Conservation (phyloP, 1,140 invertebrate species). For the Stegodyphus dumicola region DNA sequence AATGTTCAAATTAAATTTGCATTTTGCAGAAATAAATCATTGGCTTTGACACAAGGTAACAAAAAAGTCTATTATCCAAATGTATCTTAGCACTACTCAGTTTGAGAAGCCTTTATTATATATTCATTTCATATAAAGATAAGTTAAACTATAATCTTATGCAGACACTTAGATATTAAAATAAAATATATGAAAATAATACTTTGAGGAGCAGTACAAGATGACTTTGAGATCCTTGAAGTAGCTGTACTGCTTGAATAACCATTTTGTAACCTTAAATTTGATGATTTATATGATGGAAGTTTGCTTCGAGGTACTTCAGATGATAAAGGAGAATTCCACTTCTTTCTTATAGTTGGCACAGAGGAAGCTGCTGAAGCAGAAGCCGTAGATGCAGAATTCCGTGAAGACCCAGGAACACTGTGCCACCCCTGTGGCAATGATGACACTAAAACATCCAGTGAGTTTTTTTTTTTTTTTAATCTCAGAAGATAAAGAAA, state of each 20-base stretch:
- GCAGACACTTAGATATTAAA: background rate
- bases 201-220: background rate
- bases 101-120: too few relatives aligned
- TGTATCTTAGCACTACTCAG: too few relatives aligned
- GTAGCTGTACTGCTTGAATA: background rate
- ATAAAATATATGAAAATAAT: background rate
- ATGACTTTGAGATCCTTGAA: conserved; percentile 5
- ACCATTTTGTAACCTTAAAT: conserved; percentile 9
- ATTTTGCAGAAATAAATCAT: too few relatives aligned
- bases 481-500: too few relatives aligned
- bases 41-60: too few relatives aligned
- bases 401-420: conserved; percentile 33
- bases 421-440: conserved; percentile 53
- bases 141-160: too few relatives aligned
- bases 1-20: too few relatives aligned
- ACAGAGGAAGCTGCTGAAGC: background rate
- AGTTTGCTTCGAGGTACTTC: conserved; percentile 49
- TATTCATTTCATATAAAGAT: too few relatives aligned
- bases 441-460: conserved; percentile 38
- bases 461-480: too few relatives aligned
- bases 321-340: conserved; percentile 44
- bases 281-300: conserved; percentile 41
- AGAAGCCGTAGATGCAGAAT: background rate
- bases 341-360: conserved; percentile 40
- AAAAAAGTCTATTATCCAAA: too few relatives aligned